Evolutionary conservation across 2,888 invertebrate species (phyloP), one percentile per base, ranked within the genome.

Genomic region (Drosophila vallismaia): DNA sequence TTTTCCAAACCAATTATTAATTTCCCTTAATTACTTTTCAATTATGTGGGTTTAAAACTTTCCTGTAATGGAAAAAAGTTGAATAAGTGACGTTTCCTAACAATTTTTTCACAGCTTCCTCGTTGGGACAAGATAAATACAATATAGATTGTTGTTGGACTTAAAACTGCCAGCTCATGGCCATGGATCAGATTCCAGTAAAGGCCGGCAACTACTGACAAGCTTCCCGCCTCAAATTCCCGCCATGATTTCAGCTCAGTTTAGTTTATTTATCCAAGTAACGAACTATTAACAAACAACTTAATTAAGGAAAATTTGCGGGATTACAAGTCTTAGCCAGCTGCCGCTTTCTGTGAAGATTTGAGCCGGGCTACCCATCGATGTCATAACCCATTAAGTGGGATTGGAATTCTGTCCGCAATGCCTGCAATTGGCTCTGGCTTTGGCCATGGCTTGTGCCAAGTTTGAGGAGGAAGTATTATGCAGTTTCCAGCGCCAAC

Each of bases 221-320:
- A 55, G 46, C 52, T 9, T 57, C 19, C 45, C 29, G 28, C 8
- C 53, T 10, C 42, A 60, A 54, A n/a, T n/a, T 42, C 52, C 53
- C 14, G 14, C 42, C 51, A 48, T 62, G 46, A 38, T 53, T 49
- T 33, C 12, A 31, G 42, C 40, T 56, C 12, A 33, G 46, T 42
- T 58, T 24, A 52, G 60, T 63, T 64, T 72, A 72, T 76, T 77
- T 72, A 73, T 63, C 53, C 48, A 60, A 54, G 70, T 77, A 79
- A 77, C 77, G 73, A 79, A 69, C 72, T 67, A 55, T 67, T 53
- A 58, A 50, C 38, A 31, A 69, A 53, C 58, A 58, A 48, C 51
- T 71, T 62, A 77, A 77, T 75, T 58, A 63, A 42, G 38, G 45
- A 51, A 70, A 71, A 70, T 63, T 63, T 70, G 46, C 29, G 10